Evolutionary conservation across 64 coral and sea anemone genomes (phyloP).

Genomic region (Montipora efflorescens): DNA sequence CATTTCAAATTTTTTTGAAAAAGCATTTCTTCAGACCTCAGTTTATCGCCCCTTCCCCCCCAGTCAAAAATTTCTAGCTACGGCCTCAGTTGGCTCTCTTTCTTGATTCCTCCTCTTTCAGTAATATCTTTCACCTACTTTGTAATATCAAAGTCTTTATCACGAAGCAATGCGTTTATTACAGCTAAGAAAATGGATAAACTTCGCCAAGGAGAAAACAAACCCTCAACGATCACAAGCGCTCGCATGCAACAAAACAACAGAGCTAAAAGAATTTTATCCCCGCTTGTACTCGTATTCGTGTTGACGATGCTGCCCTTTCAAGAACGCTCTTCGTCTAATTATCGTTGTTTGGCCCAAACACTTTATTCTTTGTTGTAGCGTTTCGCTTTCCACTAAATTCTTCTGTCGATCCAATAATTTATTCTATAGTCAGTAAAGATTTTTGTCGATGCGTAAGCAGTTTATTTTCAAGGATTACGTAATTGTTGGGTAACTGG

Average conservation of each 20-base stretch:
- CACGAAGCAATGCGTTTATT: constrained; percentile 38
- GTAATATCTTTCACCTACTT: constrained; percentile 45
- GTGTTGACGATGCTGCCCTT: constrained; percentile 71
- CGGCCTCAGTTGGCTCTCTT: not conserved
- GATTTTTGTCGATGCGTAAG: constrained; percentile 8
- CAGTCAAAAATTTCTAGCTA: too few species aligned
- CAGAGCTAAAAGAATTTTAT: constrained; percentile 77
- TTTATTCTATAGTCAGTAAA: constrained; percentile 70
- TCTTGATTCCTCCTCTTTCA: constrained; percentile 19
- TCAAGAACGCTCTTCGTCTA: constrained; percentile 28
- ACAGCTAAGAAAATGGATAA: constrained; percentile 6
- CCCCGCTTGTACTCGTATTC: constrained; percentile 75
- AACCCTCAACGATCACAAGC: not conserved
- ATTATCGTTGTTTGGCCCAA: constrained; percentile 51
- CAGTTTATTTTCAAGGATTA: not conserved
- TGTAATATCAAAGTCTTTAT: not conserved
- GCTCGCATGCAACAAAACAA: constrained; percentile 52
- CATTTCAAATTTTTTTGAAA: too few species aligned
- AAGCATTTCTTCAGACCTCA: too few species aligned
- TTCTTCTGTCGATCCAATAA: constrained; percentile 65
- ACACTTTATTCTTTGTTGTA: constrained; percentile 38
- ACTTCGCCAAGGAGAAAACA: not conserved
- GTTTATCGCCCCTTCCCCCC: too few species aligned
- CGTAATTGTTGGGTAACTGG: not conserved
- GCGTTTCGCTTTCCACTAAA: constrained; percentile 43